Evolutionary conservation across 1,140 invertebrate genomes (phyloP).

Genomic region (Panagrolaimus sp.): DNA sequence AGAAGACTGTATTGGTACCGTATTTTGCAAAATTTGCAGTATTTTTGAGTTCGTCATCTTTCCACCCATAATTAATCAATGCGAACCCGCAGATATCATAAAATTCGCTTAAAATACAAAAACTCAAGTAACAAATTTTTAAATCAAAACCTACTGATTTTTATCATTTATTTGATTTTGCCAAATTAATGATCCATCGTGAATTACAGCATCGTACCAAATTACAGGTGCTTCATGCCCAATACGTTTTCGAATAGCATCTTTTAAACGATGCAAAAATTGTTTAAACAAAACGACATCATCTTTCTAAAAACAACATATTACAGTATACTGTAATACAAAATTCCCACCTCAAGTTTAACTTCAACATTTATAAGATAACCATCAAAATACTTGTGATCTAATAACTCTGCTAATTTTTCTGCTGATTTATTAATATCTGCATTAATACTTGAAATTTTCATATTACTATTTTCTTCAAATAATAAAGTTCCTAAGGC

Average conservation of each 20-base stretch:
- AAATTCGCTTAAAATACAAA: not conserved
- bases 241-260: not conserved
- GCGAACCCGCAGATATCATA: not conserved
- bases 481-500: slow-evolving; percentile 11
- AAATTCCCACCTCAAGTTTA: not conserved
- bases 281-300: not conserved
- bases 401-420: not conserved
- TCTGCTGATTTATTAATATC: not conserved
- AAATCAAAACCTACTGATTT: not conserved
- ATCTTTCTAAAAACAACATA: not conserved
- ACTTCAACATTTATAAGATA: slow-evolving; percentile 14
- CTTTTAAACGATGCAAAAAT: slow-evolving; percentile 4
- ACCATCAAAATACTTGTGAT: not conserved
- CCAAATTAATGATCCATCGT: not conserved
- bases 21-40: not conserved
- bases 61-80: slow-evolving; percentile 9
- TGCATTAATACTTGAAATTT: not conserved
- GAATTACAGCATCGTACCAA: slow-evolving; percentile 2
- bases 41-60: not conserved
- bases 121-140: too few species aligned
- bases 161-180: not conserved
- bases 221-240: not conserved
- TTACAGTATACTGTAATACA: not conserved
- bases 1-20: not conserved
- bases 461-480: not conserved